A percentile compares a stretch with the other conserved stretches of the same genome.
These are phyloP conservation scores for Eriocheir sinensis DNA, from an alignment of 1,140 invertebrate species.

Conservation along the genomic window DNA sequence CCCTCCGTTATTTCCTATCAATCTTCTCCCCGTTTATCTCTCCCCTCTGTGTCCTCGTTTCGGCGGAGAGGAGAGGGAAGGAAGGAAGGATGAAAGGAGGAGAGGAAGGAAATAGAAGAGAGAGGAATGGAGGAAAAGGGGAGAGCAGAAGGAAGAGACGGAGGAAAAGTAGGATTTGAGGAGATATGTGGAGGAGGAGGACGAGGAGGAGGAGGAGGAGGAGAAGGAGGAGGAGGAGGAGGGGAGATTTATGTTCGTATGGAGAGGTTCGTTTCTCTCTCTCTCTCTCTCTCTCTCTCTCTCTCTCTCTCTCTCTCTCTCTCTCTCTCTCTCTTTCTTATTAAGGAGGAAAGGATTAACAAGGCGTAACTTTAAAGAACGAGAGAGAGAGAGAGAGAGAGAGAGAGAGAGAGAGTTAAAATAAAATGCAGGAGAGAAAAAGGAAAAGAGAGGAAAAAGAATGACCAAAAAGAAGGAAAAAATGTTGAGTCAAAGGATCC, in stretches of 20 bases:
- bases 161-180: not conserved
- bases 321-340: not conserved
- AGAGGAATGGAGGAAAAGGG: too few species aligned
- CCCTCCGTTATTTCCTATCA: too few species aligned
- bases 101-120: too few species aligned
- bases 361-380: not conserved
- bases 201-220: not conserved
- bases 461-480: too few species aligned
- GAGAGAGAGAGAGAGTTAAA: not conserved
- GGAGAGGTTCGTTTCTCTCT: too few species aligned
- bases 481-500: too few species aligned
- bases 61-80: not conserved
- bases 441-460: not conserved
- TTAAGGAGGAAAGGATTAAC: not conserved
- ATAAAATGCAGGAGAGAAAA: not conserved
- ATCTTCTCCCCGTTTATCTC: too few species aligned
- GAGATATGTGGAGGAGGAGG: not conserved
- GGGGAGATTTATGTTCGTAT: too few species aligned
- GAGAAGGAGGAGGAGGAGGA: too few species aligned
- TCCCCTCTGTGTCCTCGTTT: too few species aligned
- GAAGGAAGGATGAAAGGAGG: not conserved
- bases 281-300: not conserved
- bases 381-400: not conserved
- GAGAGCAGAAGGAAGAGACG: not conserved
- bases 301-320: not conserved